Conservation (phyloP, 1,140 invertebrate genomes). For the Macrotrachela quadricornifera region DNA sequence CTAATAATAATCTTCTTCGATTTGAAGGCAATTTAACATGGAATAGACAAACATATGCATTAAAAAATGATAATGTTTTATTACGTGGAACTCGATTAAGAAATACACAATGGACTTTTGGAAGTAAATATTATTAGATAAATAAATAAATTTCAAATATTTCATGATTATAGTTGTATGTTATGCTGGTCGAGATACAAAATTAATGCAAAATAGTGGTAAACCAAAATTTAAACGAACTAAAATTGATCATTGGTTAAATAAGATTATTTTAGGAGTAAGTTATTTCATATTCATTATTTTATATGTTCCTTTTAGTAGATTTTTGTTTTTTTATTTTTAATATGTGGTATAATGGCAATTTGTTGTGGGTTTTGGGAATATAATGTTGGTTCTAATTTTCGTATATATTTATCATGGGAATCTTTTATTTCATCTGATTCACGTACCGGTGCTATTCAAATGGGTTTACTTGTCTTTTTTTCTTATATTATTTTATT, state of each 20-base stretch:
- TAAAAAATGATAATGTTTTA: constrained; percentile 84
- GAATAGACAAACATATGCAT: constrained; percentile 41
- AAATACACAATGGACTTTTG: constrained; percentile 7
- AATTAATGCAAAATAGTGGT: constrained; percentile 98
- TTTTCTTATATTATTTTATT: constrained; percentile 99
- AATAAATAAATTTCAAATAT: too few relatives aligned
- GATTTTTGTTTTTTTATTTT: constrained; percentile 90
- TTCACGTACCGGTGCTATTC: constrained; percentile 17
- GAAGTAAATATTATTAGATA: neutral
- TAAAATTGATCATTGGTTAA: constrained; percentile 86
- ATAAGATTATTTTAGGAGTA: constrained; percentile 78
- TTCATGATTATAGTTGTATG: constrained; percentile 25
- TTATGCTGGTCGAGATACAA: constrained; percentile 92
- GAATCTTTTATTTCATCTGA: constrained; percentile 57
- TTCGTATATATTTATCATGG: constrained; percentile 80
- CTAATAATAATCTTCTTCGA: constrained; percentile 93
- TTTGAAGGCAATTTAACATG: constrained; percentile 55
- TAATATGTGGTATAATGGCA: constrained; percentile 90
- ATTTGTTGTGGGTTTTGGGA: constrained; percentile 94
- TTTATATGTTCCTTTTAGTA: too few relatives aligned
- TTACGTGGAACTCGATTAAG: constrained; percentile 50
- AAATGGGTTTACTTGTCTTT: constrained; percentile 84
- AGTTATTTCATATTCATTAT: too few relatives aligned
- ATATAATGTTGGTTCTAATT: constrained; percentile 46
- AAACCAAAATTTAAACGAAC: constrained; percentile 97